Conservation (phyloP, 1,140 invertebrate species). For the Anastrepha obliqua region DNA sequence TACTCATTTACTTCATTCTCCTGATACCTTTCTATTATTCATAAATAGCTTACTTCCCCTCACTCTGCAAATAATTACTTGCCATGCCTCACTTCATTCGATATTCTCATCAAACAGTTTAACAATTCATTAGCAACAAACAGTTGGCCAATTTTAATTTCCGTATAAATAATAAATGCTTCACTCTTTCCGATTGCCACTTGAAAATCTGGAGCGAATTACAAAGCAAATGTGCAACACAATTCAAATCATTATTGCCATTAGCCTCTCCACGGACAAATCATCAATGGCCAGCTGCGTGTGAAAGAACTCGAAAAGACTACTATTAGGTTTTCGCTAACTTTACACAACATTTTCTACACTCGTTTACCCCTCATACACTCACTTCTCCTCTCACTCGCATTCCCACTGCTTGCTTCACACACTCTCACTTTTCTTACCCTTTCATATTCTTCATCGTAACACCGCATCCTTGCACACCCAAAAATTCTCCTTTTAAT, state of each 20-base stretch:
- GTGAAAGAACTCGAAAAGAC: background rate
- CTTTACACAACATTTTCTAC: background rate
- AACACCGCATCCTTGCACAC: background rate
- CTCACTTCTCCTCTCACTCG: background rate
- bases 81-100: background rate
- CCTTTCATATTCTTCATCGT: background rate
- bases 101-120: background rate
- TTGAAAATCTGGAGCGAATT: slow-evolving; percentile 24
- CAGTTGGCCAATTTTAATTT: slow-evolving; percentile 15
- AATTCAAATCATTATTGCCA: slow-evolving; percentile 37
- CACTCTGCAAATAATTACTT: too few relatives aligned
- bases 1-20: too few relatives aligned
- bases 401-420: background rate
- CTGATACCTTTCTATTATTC: too few relatives aligned
- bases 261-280: background rate
- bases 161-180: slow-evolving; percentile 34
- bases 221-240: slow-evolving; percentile 29
- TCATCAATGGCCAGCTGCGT: background rate
- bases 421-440: background rate
- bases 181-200: background rate
- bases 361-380: background rate
- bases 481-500: background rate
- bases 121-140: slow-evolving; percentile 36
- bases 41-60: too few relatives aligned
- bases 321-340: background rate